phyloP scores from a whole-genome alignment of 2,888 invertebrate genomes.

The Cryptocheilus praepositus region DNA sequence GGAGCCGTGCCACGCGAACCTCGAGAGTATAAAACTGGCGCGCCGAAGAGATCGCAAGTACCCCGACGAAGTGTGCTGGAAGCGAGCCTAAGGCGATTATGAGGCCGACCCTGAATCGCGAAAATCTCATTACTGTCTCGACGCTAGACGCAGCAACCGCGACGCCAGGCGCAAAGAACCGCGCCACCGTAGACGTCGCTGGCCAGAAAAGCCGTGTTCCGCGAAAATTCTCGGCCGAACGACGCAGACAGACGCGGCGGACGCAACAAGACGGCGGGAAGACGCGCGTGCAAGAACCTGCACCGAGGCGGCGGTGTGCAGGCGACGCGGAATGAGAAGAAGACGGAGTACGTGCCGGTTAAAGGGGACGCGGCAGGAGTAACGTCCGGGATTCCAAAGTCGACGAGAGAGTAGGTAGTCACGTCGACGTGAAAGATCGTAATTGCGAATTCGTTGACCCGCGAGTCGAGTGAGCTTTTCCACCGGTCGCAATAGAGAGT shows the following conservation, averaged over 20 bases:
- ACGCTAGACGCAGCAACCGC: conserved; percentile 12
- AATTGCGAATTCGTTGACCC: conserved; percentile 72
- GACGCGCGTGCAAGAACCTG: conserved; percentile 8
- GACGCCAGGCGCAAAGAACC: conserved; percentile 13
- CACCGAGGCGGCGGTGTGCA: no score
- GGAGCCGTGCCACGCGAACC: no score
- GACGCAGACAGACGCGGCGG: background rate
- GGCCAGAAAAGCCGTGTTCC: no score
- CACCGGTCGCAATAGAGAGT: conserved; percentile 46
- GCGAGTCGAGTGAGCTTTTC: conserved; percentile 66
- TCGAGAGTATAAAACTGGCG: no score
- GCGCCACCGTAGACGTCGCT: background rate
- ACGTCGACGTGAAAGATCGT: conserved; percentile 67
- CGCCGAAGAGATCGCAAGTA: no score
- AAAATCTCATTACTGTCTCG: conserved; percentile 47
- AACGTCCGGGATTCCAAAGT: conserved; percentile 55
- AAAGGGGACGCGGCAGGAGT: conserved; percentile 16
- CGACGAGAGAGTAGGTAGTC: conserved; percentile 59
- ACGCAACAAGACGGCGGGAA: conserved; percentile 1
- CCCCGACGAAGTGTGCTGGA: background rate
- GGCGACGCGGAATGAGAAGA: conserved; percentile 1
- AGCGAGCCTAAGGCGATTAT: conserved; percentile 44
- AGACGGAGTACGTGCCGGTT: conserved; percentile 7
- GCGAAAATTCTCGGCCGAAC: no score
- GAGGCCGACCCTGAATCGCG: conserved; percentile 30